Conservation (phyloP, 2,888 invertebrate species). For the Chloromyia formosa region DNA sequence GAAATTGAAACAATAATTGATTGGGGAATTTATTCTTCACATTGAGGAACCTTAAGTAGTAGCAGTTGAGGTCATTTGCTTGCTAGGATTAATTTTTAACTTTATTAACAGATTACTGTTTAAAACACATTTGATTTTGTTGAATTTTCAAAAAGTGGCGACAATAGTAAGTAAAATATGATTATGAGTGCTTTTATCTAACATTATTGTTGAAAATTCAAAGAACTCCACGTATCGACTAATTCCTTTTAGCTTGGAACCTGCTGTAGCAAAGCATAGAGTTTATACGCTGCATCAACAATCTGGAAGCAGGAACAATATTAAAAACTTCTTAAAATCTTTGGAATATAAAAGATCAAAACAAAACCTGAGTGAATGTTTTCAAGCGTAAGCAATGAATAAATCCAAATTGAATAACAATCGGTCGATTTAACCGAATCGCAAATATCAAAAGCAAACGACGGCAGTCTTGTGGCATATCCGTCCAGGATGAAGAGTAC, state of each 20-base stretch:
- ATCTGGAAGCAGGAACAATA: background rate
- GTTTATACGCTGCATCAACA: background rate
- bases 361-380: background rate
- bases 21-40: too few species aligned
- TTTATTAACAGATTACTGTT: too few species aligned
- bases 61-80: too few species aligned
- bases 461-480: background rate
- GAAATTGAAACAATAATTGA: too few species aligned
- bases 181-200: too few species aligned
- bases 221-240: too few species aligned
- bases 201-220: too few species aligned
- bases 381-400: background rate
- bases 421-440: background rate
- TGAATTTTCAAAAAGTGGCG: too few species aligned
- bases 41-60: too few species aligned
- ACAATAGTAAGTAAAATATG: too few species aligned
- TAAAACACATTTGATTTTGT: too few species aligned
- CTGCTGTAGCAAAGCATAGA: background rate
- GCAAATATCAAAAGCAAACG: slow-evolving; percentile 1
- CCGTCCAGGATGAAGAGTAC: slow-evolving; percentile 21
- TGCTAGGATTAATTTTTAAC: too few species aligned
- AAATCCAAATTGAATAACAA: background rate
- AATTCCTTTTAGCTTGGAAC: background rate
- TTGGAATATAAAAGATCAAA: background rate
- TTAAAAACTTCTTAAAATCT: background rate